A percentile compares a stretch with the other conserved stretches of the same genome.
Conservation (phyloP, 2,113 vertebrate species). For the Charina bottae region DNA sequence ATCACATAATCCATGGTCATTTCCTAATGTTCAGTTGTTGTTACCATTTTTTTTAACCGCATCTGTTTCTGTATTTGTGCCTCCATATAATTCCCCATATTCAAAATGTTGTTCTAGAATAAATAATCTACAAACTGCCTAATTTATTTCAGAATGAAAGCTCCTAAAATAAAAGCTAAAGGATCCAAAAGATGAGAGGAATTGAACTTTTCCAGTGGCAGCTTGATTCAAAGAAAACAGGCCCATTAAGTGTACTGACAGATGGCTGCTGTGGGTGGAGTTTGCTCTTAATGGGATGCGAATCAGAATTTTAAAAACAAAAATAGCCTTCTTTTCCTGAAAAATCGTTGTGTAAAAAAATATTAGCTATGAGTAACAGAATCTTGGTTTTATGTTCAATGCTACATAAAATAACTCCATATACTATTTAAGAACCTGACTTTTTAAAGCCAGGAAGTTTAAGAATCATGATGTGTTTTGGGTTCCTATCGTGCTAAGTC, state of each 20-base stretch:
- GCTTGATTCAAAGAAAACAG: slow-evolving; percentile 62
- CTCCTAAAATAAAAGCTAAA: slow-evolving; percentile 39
- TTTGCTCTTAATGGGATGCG: slow-evolving; percentile 51
- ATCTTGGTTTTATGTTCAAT: slow-evolving; percentile 42
- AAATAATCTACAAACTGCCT: slow-evolving; percentile 41
- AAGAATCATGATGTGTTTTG: background rate
- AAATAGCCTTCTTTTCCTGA: slow-evolving; percentile 31
- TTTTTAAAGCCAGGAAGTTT: background rate
- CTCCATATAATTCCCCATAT: slow-evolving; percentile 40
- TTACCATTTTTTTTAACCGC: background rate
- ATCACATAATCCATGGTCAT: background rate
- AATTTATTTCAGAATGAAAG: slow-evolving; percentile 50
- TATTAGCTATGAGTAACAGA: slow-evolving; percentile 53
- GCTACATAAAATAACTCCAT: slow-evolving; percentile 37
- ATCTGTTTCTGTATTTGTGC: slow-evolving; percentile 40
- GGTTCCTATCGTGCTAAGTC: background rate
- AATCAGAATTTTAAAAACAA: slow-evolving; percentile 55
- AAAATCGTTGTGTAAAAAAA: slow-evolving; percentile 48
- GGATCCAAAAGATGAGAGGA: slow-evolving; percentile 55
- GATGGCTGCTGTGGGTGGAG: slow-evolving; percentile 68
- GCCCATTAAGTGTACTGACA: slow-evolving; percentile 61
- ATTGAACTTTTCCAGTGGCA: slow-evolving; percentile 58
- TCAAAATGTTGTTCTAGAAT: slow-evolving; percentile 45
- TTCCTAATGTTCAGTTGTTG: background rate
- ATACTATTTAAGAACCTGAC: slow-evolving; percentile 41